phyloP scores from a whole-genome alignment of 2,113 vertebrate genomes.

The Miniopterus natalensis region DNA sequence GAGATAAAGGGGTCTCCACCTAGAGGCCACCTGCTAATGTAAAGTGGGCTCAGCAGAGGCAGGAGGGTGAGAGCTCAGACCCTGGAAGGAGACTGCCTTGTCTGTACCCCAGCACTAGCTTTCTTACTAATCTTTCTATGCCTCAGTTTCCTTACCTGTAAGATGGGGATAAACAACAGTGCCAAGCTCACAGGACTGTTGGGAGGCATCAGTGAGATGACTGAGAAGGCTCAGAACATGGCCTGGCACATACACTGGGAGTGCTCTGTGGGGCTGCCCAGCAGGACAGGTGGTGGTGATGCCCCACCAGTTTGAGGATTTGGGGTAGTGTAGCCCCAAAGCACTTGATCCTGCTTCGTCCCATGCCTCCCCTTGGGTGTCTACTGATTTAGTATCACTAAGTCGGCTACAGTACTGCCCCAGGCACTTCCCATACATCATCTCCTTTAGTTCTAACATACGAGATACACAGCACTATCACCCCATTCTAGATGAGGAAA shows the following conservation, averaged over 20 bases:
- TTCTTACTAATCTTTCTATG: background rate
- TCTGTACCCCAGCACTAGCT: background rate
- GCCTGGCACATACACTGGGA: too few relatives aligned
- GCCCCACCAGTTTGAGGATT: background rate
- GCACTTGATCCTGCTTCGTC: background rate
- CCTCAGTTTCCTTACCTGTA: background rate
- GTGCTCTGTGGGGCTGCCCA: background rate
- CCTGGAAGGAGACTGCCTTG: background rate
- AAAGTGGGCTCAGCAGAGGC: background rate
- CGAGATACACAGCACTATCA: background rate
- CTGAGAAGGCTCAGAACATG: background rate
- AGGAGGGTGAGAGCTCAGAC: background rate
- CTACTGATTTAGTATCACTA: background rate
- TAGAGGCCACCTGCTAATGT: background rate
- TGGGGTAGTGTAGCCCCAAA: background rate
- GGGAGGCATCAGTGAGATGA: background rate
- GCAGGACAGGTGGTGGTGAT: background rate
- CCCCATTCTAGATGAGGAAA: background rate
- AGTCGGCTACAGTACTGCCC: background rate
- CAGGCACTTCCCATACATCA: background rate
- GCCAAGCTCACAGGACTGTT: background rate
- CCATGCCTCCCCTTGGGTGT: background rate
- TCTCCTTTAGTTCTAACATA: background rate
- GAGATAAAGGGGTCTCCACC: background rate
- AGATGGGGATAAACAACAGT: background rate